phyloP scores from a whole-genome alignment of 2,797 vertebrate genomes.

The Pogoniulus pusillus region DNA sequence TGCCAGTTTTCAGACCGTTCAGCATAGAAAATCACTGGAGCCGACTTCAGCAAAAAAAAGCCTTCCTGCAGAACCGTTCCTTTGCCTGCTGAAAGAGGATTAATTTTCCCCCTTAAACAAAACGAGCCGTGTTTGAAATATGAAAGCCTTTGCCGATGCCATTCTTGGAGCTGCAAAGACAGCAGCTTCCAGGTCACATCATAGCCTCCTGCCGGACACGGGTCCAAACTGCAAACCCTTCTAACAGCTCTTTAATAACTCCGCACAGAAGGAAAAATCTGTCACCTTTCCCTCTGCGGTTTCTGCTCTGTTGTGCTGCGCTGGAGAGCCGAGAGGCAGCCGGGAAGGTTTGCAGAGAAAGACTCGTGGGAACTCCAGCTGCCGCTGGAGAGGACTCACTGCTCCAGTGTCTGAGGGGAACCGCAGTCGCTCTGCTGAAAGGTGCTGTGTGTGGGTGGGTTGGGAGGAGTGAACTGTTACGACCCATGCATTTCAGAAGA shows the following conservation, averaged over 20 bases:
- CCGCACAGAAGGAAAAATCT: conserved; percentile 65
- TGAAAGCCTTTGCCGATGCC: conserved; percentile 23
- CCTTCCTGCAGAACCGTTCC: conserved; percentile 10
- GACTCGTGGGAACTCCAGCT: conserved; percentile 69
- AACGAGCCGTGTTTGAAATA: conserved; percentile 38
- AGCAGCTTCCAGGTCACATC: conserved; percentile 60
- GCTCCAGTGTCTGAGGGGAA: conserved; percentile 39
- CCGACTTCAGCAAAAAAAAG: conserved; percentile 2
- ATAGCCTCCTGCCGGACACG: conserved; percentile 48
- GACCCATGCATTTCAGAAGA: conserved; percentile 66
- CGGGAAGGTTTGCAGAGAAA: conserved; percentile 66
- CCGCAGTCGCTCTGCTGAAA: conserved; percentile 38
- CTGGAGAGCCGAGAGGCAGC: conserved; percentile 44
- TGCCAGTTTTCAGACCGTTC: neutral
- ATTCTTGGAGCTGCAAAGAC: conserved; percentile 51
- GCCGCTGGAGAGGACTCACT: conserved; percentile 27
- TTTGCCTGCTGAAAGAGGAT: conserved; percentile 34
- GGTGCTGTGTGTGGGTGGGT: conserved; percentile 62
- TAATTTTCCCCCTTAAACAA: conserved; percentile 62
- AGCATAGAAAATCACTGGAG: neutral
- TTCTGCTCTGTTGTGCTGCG: conserved; percentile 53
- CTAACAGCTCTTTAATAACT: conserved; percentile 64
- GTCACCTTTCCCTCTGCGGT: conserved; percentile 71
- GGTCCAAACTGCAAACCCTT: conserved; percentile 65
- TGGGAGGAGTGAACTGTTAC: conserved; percentile 51